A percentile compares a stretch with the other conserved stretches of the same genome.
These are phyloP conservation scores for Aplysina aerophoba DNA, from an alignment of 37 sponge, comb jelly and placozoan genomes.

Conservation along the genomic window DNA sequence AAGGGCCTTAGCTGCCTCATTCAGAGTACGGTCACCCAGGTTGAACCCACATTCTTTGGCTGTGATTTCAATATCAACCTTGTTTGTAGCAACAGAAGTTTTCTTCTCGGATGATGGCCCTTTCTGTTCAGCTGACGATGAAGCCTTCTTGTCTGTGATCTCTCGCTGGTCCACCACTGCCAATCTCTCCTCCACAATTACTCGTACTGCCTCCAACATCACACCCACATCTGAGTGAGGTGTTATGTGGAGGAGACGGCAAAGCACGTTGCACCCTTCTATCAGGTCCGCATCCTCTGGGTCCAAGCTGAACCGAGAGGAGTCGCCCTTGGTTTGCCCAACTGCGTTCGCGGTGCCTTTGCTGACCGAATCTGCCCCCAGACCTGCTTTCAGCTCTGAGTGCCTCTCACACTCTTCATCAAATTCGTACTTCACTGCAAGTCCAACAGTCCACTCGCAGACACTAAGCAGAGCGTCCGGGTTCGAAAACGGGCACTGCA, in stretches of 20 bases:
- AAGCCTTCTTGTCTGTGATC: too few relatives aligned
- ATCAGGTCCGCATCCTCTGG: constrained; percentile 50
- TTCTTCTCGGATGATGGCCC: neutral
- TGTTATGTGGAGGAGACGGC: constrained; percentile 60
- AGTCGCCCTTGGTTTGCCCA: neutral
- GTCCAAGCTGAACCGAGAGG: constrained; percentile 60
- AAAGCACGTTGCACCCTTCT: constrained; percentile 51
- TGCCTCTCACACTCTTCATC: constrained; percentile 42
- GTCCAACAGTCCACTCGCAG: constrained; percentile 86
- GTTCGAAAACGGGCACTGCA: constrained; percentile 80
- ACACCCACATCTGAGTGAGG: constrained; percentile 69
- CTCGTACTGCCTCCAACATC: constrained; percentile 65
- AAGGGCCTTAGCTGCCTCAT: constrained; percentile 90
- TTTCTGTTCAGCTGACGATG: too few relatives aligned
- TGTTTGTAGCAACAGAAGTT: neutral
- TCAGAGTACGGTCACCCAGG: constrained; percentile 73
- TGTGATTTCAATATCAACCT: constrained; percentile 33
- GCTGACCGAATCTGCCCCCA: neutral
- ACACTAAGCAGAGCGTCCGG: constrained; percentile 39
- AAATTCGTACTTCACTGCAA: constrained; percentile 86
- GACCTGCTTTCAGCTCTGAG: constrained; percentile 51
- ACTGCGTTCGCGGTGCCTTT: neutral
- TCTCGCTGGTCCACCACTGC: too few relatives aligned
- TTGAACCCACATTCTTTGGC: constrained; percentile 90
- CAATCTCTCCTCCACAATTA: constrained; percentile 71